These are phyloP conservation scores for Ictalurus punctatus DNA, from an alignment of 2,113 vertebrate species.

Conservation along the genomic window DNA sequence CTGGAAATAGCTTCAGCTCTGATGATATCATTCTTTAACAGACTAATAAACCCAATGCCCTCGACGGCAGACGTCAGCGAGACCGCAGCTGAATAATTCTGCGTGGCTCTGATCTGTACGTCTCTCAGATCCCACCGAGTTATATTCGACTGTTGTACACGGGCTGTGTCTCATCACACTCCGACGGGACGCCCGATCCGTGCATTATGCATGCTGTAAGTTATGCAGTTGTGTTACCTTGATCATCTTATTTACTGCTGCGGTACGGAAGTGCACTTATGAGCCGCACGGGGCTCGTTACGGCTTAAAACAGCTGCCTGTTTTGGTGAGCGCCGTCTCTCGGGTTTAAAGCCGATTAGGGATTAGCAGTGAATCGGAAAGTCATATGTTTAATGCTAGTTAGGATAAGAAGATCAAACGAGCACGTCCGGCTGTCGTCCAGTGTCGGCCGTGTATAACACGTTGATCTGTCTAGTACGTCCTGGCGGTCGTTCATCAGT, in stretches of 20 bases:
- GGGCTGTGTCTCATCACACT: not conserved
- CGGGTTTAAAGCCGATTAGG: not conserved
- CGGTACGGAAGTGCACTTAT: not conserved
- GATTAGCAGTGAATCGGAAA: not conserved
- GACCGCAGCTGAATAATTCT: not conserved
- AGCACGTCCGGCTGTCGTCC: not conserved
- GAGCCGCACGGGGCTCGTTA: constrained; percentile 6
- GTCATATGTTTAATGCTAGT: not conserved
- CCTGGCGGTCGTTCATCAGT: not conserved
- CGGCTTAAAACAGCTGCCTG: not conserved
- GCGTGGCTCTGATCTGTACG: not conserved
- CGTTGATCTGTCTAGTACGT: not conserved
- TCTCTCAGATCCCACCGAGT: constrained; percentile 16
- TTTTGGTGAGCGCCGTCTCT: not conserved
- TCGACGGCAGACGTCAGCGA: constrained; percentile 11
- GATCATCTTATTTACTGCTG: constrained; percentile 13
- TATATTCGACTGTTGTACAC: not conserved
- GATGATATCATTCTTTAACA: constrained; percentile 44
- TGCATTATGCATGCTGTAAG: constrained; percentile 17
- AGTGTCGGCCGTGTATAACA: not conserved
- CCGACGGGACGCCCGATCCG: not conserved
- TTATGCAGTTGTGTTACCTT: not conserved
- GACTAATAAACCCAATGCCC: constrained; percentile 28
- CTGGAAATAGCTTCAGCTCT: constrained; percentile 24
- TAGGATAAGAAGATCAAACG: not conserved